A percentile compares a stretch with the other conserved stretches of the same genome.
Conservation (phyloP, 2,888 invertebrate species). For the Andrena bucephala region DNA sequence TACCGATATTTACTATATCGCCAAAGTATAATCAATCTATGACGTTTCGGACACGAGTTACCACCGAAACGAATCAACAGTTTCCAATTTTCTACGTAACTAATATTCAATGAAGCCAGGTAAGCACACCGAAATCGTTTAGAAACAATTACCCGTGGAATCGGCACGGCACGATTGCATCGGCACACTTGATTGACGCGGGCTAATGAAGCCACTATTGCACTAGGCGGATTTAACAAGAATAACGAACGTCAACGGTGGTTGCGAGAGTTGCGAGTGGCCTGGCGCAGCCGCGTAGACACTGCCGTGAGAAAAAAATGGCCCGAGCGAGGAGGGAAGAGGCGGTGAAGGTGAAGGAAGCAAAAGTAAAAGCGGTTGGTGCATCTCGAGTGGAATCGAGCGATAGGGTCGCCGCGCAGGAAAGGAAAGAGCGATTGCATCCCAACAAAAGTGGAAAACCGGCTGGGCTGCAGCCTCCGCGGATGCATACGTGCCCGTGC, state of each 20-base stretch:
- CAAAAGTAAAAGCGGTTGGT: constrained; percentile 53
- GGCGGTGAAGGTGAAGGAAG: constrained; percentile 49
- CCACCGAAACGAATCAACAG: too few relatives aligned
- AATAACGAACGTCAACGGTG: background rate
- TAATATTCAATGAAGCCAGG: too few relatives aligned
- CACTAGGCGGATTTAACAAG: background rate
- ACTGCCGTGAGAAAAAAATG: constrained; percentile 47
- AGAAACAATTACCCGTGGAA: too few relatives aligned
- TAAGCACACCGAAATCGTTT: too few relatives aligned
- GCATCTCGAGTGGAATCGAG: constrained; percentile 41
- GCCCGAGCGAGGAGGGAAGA: constrained; percentile 3
- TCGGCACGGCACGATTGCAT: too few relatives aligned
- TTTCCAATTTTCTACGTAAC: too few relatives aligned
- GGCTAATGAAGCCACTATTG: background rate
- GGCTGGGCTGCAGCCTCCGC: constrained; percentile 7
- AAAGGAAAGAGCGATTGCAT: constrained; percentile 43
- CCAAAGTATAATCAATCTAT: too few relatives aligned
- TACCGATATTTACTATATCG: too few relatives aligned
- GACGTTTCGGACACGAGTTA: too few relatives aligned
- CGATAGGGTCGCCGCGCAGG: constrained; percentile 23
- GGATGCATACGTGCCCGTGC: constrained; percentile 17
- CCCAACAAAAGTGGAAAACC: constrained; percentile 45
- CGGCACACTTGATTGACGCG: too few relatives aligned
- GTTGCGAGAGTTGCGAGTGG: background rate
- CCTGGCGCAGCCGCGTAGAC: background rate